Base-by-base conservation (phyloP, 2,888 invertebrate species). In the Calameuta pallipes region DNA sequence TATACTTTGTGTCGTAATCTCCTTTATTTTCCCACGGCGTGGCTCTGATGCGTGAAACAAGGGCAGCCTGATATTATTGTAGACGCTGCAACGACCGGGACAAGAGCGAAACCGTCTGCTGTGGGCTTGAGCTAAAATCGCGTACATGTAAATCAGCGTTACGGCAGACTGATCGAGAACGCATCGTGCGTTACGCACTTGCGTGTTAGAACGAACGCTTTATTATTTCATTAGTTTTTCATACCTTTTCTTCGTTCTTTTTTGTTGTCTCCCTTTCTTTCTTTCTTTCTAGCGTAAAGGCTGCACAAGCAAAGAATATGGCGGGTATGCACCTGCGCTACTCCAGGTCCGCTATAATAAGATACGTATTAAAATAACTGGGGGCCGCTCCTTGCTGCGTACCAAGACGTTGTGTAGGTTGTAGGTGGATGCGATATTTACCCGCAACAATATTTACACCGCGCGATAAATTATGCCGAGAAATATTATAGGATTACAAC, bases 361-460 rank as follows among this genome's bases (percentile, higher is more conserved):
- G 71, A 71, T 34, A 23, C 71, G 71, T 34, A 34, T 71, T 31
- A 71, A 71, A 71, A 71, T 71, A 71, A 71, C 71, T 56, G 23
- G 56, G 56, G 56, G 56, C 56, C 56, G 56, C 56, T 31, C 71
- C 71, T 31, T 71, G 31, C 71, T 13, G 11, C 71, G 71, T 34
- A 34, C 13, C 71, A 15, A 4, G 9, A 15, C 71, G 71, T 31
- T 23, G 31, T 23, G 71, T 71, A 71, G 71, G 71, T 71, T 34
- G 71, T 71, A 31, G 71, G 71, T 71, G 71, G 71, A 56, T 56
- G 56, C 56, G 23, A 56, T 56, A 23, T 69, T 76, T 73, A 23
- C 11, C 15, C 70, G 69, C 69, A 31, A 73, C 73, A 56, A 71
- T 76, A 76, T 76, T 71, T 71, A 73, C 69, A 41, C 15, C 69